phyloP scores from a whole-genome alignment of 2,797 vertebrate genomes.

The Picus viridis region DNA sequence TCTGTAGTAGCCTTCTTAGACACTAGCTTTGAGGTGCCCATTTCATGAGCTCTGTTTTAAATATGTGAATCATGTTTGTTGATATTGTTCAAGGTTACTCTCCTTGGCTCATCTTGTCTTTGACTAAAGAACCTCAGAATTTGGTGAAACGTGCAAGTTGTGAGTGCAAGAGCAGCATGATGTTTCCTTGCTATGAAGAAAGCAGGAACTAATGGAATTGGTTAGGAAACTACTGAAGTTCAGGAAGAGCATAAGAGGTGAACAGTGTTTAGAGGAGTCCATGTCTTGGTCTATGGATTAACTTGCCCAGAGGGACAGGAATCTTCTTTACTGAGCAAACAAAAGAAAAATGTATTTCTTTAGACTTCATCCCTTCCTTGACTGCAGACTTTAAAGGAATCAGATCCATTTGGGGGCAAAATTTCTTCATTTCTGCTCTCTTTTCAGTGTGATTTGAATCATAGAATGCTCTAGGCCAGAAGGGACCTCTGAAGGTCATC shows the following conservation, averaged over 20 bases:
- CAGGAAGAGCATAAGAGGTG: background rate
- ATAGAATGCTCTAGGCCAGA: no score
- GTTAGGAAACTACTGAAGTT: background rate
- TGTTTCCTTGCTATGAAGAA: background rate
- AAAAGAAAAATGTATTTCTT: background rate
- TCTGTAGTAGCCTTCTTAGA: background rate
- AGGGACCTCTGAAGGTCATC: no score
- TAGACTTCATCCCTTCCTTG: background rate
- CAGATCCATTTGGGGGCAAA: background rate
- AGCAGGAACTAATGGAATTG: background rate
- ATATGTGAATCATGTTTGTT: background rate
- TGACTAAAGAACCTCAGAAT: background rate
- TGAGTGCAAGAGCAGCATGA: background rate
- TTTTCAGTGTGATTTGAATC: background rate
- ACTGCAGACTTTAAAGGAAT: background rate
- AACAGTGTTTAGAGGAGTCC: background rate
- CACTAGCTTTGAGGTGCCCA: background rate
- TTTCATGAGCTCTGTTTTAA: background rate
- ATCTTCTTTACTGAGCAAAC: background rate
- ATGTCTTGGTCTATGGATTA: background rate
- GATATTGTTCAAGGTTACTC: fast-evolving
- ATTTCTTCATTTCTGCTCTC: background rate
- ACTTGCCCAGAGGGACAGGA: background rate
- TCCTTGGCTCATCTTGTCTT: background rate
- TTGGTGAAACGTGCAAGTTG: background rate